Evolutionary conservation across 2,888 invertebrate species (phyloP).

Genomic region (Tetrapedia diversipes): DNA sequence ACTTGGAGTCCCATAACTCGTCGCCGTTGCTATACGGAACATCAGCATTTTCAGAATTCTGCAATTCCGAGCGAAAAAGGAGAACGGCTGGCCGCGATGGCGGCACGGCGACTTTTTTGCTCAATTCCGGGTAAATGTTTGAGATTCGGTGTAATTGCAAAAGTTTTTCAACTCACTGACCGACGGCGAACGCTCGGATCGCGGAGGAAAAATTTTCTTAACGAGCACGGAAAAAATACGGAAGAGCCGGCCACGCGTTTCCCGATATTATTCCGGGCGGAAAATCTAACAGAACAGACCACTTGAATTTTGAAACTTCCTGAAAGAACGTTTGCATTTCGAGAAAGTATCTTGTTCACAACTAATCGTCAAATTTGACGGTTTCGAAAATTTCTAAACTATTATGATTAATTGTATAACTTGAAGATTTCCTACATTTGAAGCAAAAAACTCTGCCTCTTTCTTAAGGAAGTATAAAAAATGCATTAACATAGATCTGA

Average conservation of each 20-base stretch:
- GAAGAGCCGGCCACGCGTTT: neutral
- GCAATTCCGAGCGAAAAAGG: neutral
- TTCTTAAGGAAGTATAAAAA: no score
- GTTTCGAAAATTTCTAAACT: no score
- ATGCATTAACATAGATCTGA: no score
- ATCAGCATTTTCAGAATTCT: neutral
- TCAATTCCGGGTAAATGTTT: constrained; percentile 6
- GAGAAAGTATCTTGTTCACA: neutral
- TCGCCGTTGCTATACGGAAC: neutral
- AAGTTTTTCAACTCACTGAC: neutral
- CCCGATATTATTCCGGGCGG: neutral
- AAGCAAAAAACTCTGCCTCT: no score
- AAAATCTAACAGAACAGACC: neutral
- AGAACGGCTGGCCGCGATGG: neutral
- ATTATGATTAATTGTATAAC: no score
- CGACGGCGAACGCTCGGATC: neutral
- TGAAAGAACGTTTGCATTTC: no score
- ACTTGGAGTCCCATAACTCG: neutral
- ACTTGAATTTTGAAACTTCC: neutral
- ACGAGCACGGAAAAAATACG: neutral
- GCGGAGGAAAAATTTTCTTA: constrained; percentile 8
- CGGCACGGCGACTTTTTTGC: neutral
- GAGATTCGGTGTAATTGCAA: constrained; percentile 14
- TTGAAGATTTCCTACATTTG: no score
- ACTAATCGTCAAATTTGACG: no score